phyloP scores from a whole-genome alignment of 2,797 vertebrate genomes.

The Liasis olivaceus region DNA sequence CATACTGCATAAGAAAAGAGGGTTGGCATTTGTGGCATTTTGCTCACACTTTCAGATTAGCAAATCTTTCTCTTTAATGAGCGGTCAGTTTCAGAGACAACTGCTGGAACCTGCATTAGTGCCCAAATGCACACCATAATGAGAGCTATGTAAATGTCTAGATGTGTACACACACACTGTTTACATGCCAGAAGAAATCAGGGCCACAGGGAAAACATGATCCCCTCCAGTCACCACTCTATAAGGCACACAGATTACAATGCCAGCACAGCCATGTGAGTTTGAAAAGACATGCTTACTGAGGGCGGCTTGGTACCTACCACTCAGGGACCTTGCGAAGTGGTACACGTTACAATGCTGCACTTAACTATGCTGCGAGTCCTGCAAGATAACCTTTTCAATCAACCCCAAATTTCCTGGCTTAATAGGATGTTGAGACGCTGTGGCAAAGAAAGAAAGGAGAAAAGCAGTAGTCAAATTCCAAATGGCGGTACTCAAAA shows the following conservation, averaged over 20 bases:
- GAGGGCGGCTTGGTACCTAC: not conserved
- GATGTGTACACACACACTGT: not conserved
- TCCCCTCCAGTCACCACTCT: not conserved
- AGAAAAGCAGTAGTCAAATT: not conserved
- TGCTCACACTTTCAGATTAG: not conserved
- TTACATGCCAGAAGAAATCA: not conserved
- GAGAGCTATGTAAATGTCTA: not conserved
- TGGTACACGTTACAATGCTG: not conserved
- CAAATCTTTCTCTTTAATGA: not conserved
- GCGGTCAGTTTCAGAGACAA: not conserved
- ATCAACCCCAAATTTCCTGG: not conserved
- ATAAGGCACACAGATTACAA: not conserved
- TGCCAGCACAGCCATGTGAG: not conserved
- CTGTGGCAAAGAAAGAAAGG: not conserved
- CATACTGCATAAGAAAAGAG: not conserved
- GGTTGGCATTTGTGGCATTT: not conserved
- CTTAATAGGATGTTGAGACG: not conserved
- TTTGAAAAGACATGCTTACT: not conserved
- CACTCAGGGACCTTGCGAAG: not conserved
- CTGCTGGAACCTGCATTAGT: not conserved
- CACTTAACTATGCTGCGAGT: not conserved
- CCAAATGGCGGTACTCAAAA: not conserved
- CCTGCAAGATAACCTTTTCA: not conserved
- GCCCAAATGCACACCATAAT: not conserved
- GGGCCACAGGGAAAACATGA: rapidly evolving